Base-by-base conservation (phyloP, 2,797 vertebrate species). In the Manis pentadactyla region DNA sequence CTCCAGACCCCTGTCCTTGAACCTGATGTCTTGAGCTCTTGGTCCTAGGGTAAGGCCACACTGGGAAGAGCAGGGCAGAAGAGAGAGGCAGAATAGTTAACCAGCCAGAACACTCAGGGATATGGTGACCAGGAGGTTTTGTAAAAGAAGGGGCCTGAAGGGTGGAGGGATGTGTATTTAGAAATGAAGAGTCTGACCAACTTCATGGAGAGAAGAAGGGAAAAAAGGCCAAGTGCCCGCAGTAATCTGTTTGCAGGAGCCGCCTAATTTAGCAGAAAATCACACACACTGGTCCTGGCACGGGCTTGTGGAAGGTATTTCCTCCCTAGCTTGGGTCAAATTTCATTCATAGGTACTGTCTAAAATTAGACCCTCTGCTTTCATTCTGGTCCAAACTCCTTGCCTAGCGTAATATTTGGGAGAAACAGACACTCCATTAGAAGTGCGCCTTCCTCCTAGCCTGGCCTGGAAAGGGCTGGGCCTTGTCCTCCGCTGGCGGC, bases 301-400 rank as follows among this genome's bases (percentile, higher is more conserved):
- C 29, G 18, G 83, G 84, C 95, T 89, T 86, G 95, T 93, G 97
- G 98, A 98, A 98, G 98, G 98, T 95, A 98, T 98, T 98, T 98
- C 98, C 98, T 98, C 98, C 97, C 97, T 63, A 95, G 98, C 96
- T 96, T 23, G 96, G 97, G 98, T 99, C 97, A 98, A 98, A 97
- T 98, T 98, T 99, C 98, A 99, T 98, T 99, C 98, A 98, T 98
- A 98, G 98, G 98, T 99, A 98, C 97, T 59, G 92, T 96, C 98
- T 98, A 99, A 98, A 99, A 98, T 98, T 98, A 99, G 98, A 97
- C 96, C 97, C 94, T 96, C 93, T 69, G 95, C 98, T 99, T 98
- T 98, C 97, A 99, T 98, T 98, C 94, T 95, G 94, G 75, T 98
- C 98, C 98, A 98, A 98, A 96, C 93, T 97, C 97, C 98, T 97